Conservation (phyloP, 1,140 invertebrate species). For the Hycleus phaleratus region DNA sequence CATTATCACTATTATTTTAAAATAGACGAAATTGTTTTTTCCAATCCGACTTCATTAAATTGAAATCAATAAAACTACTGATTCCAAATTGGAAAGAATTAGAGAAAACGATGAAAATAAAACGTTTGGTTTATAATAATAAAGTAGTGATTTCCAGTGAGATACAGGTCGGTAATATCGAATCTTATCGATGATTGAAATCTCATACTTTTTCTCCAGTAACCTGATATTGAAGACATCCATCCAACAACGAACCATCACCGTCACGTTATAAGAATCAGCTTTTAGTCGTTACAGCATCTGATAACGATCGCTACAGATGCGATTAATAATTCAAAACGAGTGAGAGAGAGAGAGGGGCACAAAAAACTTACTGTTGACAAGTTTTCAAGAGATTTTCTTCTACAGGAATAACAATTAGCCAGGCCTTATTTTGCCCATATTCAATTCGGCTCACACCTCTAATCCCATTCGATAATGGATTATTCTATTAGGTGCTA, state of each 20-base stretch:
- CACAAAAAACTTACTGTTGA: too few species aligned
- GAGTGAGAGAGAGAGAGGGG: too few species aligned
- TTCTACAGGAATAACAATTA: too few species aligned
- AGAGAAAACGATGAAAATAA: too few species aligned
- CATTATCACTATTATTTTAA: not conserved
- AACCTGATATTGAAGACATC: constrained; percentile 12
- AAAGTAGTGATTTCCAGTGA: constrained; percentile 1
- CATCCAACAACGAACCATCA: not conserved
- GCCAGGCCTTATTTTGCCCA: too few species aligned
- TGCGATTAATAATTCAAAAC: too few species aligned
- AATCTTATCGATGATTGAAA: constrained; percentile 12
- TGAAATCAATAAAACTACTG: too few species aligned
- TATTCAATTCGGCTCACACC: constrained; percentile 1
- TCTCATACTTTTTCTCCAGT: constrained; percentile 11
- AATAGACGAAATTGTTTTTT: too few species aligned
- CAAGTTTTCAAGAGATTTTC: too few species aligned
- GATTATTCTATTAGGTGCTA: constrained; percentile 22
- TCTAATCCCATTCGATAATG: constrained; percentile 4
- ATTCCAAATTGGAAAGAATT: too few species aligned
- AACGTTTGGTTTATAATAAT: not conserved
- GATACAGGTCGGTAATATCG: constrained; percentile 6
- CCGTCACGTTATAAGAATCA: constrained; percentile 10
- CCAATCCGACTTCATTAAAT: too few species aligned
- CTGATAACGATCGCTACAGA: too few species aligned
- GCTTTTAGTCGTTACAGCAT: not conserved